Evolutionary conservation across 2,113 vertebrate species (phyloP), one percentile per base, ranked within the genome.

Genomic region (Craseonycteris thonglongyai): DNA sequence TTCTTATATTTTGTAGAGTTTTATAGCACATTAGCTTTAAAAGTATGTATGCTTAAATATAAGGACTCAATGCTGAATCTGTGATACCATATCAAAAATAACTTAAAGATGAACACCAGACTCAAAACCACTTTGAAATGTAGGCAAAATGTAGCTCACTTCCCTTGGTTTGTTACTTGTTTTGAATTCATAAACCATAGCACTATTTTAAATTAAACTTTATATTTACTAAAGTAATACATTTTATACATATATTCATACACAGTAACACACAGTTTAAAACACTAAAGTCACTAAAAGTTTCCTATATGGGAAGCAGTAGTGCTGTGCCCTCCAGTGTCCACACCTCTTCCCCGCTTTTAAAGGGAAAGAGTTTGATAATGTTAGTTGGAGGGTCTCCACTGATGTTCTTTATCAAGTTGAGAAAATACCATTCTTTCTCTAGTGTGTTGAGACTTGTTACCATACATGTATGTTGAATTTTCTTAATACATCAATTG

Each of bases 181-280:
- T 28, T 88, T 88, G 35, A 51, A 30, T 63, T 68, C 28, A 56
- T 92, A 42, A 80, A 68, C 51, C 28, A 71, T 4, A 56, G 14
- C 16, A 63, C 13, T 11, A 28, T 63, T 92, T 95, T 93, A 35
- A 76, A 88, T 88, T 90, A 92, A 58, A 42, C 30, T 81, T 54
- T 59, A 22, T 38, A 33, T 75, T 92, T 87, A 78, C 54, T 54
- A 68, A 93, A 51, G 21, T 72, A 74, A 56, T 28, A 12, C 6
- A 24, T 84, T 66, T 88, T 18, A 76, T 94, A 88, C 5, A 87
- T n/a, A n/a, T n/a, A n/a, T n/a, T n/a, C 18, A 61, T 19, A 35
- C 22, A 51, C 89, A 87, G 1, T 58, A 47, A 51, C 5, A 61
- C 9, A 58, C n/a, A 16, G 5, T 26, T 81, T 84, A n/a, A 58